These are phyloP conservation scores for Diglossa cyanea DNA, from an alignment of 2,797 vertebrate genomes.

Conservation along the genomic window DNA sequence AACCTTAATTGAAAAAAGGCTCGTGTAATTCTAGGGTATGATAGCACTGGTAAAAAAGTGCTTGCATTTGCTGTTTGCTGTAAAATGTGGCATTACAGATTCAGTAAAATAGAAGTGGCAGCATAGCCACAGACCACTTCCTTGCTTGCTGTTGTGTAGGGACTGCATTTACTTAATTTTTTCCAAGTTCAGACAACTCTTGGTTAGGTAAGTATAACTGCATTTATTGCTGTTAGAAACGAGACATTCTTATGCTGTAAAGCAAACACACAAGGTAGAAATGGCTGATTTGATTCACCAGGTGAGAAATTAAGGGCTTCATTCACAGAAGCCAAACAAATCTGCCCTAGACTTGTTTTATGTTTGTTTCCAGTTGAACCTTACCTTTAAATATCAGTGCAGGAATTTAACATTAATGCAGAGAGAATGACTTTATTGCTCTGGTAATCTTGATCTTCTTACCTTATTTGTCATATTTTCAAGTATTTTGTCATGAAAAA, in stretches of 20 bases:
- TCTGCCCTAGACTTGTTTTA: not conserved
- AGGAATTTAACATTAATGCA: not conserved
- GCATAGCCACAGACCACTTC: slow-evolving; percentile 78
- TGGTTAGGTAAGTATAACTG: not conserved
- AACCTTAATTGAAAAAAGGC: slow-evolving; percentile 51
- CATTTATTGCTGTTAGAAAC: not conserved
- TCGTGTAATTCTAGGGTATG: not conserved
- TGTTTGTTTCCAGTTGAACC: not conserved
- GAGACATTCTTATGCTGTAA: not conserved
- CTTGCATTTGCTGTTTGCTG: slow-evolving; percentile 61
- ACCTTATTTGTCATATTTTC: not conserved
- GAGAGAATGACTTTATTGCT: not conserved
- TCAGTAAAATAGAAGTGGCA: slow-evolving; percentile 47
- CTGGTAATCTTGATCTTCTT: not conserved
- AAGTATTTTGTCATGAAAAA: not conserved
- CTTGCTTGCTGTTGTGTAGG: slow-evolving; percentile 29
- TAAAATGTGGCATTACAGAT: slow-evolving; percentile 28
- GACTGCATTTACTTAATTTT: not conserved
- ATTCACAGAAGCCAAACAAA: not conserved
- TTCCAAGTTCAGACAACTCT: not conserved
- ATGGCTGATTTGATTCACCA: not conserved
- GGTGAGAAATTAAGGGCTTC: not conserved
- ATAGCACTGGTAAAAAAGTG: slow-evolving; percentile 31
- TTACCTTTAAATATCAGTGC: not conserved
- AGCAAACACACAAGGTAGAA: not conserved